A percentile compares a stretch with the other conserved stretches of the same genome.
Conservation (phyloP, 2,797 vertebrate species). For the Pteronotus mesoamericanus region DNA sequence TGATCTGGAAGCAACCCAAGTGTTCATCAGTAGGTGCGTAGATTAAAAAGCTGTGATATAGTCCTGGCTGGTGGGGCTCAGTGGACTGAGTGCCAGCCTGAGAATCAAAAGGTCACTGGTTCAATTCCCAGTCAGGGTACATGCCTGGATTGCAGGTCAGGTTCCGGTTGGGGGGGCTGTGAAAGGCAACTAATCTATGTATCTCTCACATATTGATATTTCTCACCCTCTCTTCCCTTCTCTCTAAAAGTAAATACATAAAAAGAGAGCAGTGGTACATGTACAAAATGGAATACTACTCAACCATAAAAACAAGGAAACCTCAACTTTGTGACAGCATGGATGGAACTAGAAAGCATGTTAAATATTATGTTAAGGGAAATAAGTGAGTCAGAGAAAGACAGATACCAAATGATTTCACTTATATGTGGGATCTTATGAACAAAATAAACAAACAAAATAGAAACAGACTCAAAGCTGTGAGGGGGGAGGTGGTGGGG, state of each 20-base stretch:
- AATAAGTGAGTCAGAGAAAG: background rate
- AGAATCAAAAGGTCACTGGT: too few relatives aligned
- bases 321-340: background rate
- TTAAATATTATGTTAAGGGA: background rate
- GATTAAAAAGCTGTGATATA: background rate
- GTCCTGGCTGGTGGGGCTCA: too few relatives aligned
- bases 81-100: too few relatives aligned
- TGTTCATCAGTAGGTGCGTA: background rate
- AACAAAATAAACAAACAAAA: background rate
- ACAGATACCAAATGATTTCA: background rate
- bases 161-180: too few relatives aligned
- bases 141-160: too few relatives aligned
- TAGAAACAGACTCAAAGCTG: background rate
- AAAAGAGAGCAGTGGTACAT: background rate
- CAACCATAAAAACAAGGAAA: background rate
- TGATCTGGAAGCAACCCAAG: background rate
- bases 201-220: too few relatives aligned
- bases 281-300: background rate
- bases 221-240: too few relatives aligned
- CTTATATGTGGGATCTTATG: background rate
- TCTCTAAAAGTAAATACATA: too few relatives aligned
- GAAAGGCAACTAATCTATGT: too few relatives aligned
- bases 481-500: background rate
- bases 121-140: too few relatives aligned
- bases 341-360: background rate